Evolutionary conservation across 2,113 vertebrate genomes (phyloP).

Genomic region (Neolamprologus ventralis): DNA sequence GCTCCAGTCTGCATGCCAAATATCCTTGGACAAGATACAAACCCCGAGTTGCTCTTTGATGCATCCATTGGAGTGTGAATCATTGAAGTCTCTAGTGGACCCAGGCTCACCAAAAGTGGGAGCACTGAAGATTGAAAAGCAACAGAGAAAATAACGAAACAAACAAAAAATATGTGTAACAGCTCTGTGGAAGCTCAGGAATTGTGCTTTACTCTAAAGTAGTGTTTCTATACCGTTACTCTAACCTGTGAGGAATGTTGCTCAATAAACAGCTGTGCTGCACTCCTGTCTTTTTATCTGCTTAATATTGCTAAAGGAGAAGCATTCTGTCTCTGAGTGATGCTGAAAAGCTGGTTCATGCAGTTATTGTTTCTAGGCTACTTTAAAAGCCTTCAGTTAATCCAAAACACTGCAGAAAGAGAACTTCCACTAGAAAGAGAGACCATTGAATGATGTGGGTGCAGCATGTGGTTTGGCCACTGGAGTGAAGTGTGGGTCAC

Average conservation of each 20-base stretch:
- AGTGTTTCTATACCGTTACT: neutral
- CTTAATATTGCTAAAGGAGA: neutral
- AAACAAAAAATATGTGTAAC: neutral
- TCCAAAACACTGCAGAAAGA: neutral
- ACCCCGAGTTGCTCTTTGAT: neutral
- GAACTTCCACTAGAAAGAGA: neutral
- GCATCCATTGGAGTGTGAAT: neutral
- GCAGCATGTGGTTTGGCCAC: neutral
- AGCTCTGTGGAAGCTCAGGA: neutral
- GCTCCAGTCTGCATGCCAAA: neutral
- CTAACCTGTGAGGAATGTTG: neutral
- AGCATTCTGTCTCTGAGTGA: neutral
- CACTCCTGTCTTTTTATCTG: neutral
- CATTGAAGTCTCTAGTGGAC: neutral
- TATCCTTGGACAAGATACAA: neutral
- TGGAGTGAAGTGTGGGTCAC: neutral
- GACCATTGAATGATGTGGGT: neutral
- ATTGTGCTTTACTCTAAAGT: neutral
- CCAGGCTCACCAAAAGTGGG: neutral
- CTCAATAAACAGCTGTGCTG: neutral
- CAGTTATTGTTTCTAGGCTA: neutral
- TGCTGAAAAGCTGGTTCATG: neutral
- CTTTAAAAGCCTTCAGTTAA: neutral
- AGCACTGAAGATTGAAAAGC: neutral
- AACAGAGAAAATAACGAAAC: neutral